These are phyloP conservation scores for Altica lythri DNA, from an alignment of 2,888 invertebrate species.

Conservation along the genomic window DNA sequence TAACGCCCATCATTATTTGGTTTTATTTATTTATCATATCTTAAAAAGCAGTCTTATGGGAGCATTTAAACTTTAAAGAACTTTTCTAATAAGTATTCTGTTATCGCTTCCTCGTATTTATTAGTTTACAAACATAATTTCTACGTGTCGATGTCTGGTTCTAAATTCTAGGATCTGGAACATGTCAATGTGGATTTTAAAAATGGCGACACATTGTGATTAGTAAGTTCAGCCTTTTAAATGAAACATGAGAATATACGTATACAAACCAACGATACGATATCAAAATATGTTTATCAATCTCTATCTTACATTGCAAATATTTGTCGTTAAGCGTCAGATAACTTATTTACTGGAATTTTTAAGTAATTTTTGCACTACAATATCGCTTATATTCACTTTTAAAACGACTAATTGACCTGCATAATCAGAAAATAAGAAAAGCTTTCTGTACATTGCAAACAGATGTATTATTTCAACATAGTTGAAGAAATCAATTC, in stretches of 20 bases:
- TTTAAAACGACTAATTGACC: slow-evolving; percentile 13
- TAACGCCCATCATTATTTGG: no score
- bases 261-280: slow-evolving; percentile 22
- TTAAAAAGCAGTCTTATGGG: no score
- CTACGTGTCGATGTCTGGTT: not conserved
- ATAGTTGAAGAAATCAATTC: no score
- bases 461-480: no score
- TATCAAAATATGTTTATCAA: slow-evolving; percentile 36
- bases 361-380: slow-evolving; percentile 23
- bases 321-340: slow-evolving; percentile 35
- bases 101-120: slow-evolving; percentile 9
- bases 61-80: slow-evolving; percentile 27
- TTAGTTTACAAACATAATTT: slow-evolving; percentile 7
- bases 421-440: no score
- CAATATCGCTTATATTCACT: slow-evolving; percentile 18
- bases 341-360: slow-evolving; percentile 34
- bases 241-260: slow-evolving; percentile 35
- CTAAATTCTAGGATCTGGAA: not conserved
- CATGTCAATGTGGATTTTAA: slow-evolving; percentile 32
- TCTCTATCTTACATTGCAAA: slow-evolving; percentile 38
- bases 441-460: no score
- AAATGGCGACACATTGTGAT: slow-evolving; percentile 30
- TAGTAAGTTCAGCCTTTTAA: slow-evolving; percentile 31
- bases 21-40: no score
- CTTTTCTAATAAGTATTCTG: slow-evolving; percentile 5